Evolutionary conservation across 2,113 vertebrate species (phyloP), one percentile per base, ranked within the genome.

Genomic region (Hyla sarda): DNA sequence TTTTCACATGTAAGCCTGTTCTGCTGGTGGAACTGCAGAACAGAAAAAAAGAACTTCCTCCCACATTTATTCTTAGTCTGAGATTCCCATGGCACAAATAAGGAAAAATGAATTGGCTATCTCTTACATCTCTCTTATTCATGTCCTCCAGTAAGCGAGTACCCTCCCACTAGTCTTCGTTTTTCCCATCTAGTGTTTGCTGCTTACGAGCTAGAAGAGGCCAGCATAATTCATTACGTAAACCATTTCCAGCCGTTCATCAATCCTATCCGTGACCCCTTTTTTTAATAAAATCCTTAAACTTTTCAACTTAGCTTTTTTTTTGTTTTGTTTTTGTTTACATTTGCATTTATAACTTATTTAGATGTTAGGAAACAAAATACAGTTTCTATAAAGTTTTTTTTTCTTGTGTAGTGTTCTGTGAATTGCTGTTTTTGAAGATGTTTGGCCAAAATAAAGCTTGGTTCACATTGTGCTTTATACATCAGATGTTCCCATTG

Each of bases 21-120:
- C 45, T 32, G 14, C 76, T 79, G 58, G 52, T 79, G 52, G 76
- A 23, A 12, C 56, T 56, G 75, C 19, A 41, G 28, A 56, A 45
- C 25, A 34, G 25, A 11, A 13, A 23, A 16, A 47, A 76, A 45
- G 7, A 45, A 74, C 89, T 89, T 88, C 93, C 92, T 92, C 91
- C 91, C 92, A 92, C 91, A 90, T 93, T 92, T 95, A 91, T 95
- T 93, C 95, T 93, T 93, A 92, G 89, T 89, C 89, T 87, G 92
- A 90, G 91, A 94, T 95, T 96, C 94, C 94, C 93, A 47, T 75
- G 92, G 89, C 82, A 89, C 90, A 1, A 89, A 93, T 94, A 90
- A 95, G 95, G 76, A 82, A n/a, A 90, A 94, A 93, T 92, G 89
- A 94, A 94, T 88, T 92, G 90, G 90, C 92, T 95, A 91, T 95